Evolutionary conservation across 2,113 vertebrate species (phyloP).

Genomic region (Lethenteron camtschaticum): DNA sequence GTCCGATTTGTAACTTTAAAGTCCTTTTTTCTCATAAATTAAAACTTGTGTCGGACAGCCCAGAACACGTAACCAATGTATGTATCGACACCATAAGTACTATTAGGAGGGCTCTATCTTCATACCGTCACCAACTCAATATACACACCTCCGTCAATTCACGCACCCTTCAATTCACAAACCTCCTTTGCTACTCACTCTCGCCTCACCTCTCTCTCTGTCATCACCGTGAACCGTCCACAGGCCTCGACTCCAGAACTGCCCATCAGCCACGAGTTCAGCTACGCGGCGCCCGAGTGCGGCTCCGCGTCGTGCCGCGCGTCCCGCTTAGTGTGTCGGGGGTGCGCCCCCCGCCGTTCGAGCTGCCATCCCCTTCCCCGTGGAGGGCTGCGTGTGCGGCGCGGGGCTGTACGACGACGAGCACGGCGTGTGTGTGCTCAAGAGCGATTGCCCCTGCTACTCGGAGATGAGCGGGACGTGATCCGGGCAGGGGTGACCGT

Average conservation of each 20-base stretch:
- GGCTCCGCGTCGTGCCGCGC: slow-evolving; percentile 24
- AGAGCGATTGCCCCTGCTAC: slow-evolving; percentile 49
- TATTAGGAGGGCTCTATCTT: too few species aligned
- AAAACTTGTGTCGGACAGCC: too few species aligned
- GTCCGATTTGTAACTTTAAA: too few species aligned
- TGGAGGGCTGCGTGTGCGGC: slow-evolving; percentile 73
- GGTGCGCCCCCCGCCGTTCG: slow-evolving; percentile 27
- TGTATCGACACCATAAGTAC: too few species aligned
- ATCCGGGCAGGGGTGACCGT: too few species aligned
- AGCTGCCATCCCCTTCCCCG: slow-evolving; percentile 24
- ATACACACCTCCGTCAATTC: too few species aligned
- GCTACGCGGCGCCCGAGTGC: slow-evolving; percentile 51
- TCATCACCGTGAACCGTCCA: not conserved
- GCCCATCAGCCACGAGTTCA: slow-evolving; percentile 47
- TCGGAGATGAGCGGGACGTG: too few species aligned
- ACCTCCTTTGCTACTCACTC: too few species aligned
- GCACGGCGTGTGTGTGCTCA: slow-evolving; percentile 33
- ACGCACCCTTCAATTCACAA: too few species aligned
- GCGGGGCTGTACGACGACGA: slow-evolving; percentile 38
- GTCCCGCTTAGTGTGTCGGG: slow-evolving; percentile 41
- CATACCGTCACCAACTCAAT: too few species aligned
- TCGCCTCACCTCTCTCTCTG: not conserved
- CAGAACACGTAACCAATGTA: too few species aligned
- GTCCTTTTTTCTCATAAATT: too few species aligned
- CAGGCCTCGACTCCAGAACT: slow-evolving; percentile 41